Evolutionary conservation across 1,140 invertebrate species (phyloP), one percentile per base, ranked within the genome.

Genomic region (Euschistus heros): DNA sequence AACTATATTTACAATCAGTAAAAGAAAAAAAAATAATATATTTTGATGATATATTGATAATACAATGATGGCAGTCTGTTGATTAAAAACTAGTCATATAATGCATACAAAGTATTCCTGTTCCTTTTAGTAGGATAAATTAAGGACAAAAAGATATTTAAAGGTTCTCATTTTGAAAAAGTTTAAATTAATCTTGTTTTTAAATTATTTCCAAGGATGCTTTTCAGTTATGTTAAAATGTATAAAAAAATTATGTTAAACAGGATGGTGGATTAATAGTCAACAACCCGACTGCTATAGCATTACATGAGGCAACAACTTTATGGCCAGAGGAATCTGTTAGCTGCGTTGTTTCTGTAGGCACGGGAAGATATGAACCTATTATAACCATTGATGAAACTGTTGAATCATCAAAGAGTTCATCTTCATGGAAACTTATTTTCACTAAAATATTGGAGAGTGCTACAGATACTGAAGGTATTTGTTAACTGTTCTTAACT

Each of bases 211-310:
- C n/a, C n/a, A n/a, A n/a, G n/a, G n/a, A n/a, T n/a, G n/a, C n/a
- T n/a, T n/a, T n/a, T n/a, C n/a, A n/a, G n/a, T n/a, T n/a, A n/a
- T n/a, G n/a, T n/a, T n/a, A n/a, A n/a, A n/a, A n/a, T n/a, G n/a
- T n/a, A n/a, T n/a, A n/a, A n/a, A n/a, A n/a, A n/a, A 60, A 14
- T 60, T 61, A 22, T 62, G 0, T 70, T 72, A 70, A 71, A 67
- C 72, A 87, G 85, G 89, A 90, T 78, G 88, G 86, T 70, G 93
- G 92, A 17, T 83, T 95, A 69, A 76, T 95, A 72, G 84, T 87
- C 0, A 97, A 97, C 77, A 97, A 97, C 77, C 92, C 93, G 0
- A 87, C 91, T 17, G 88, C 89, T 1, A 83, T 97, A 2, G 94
- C 89, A 0, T 79, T 97, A 44, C 91, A 94, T 71, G 94, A 97